Percentiles rank a stretch among this genome's conserved stretches.
Conservation (phyloP, 2,888 invertebrate genomes). For the Andrena camellia region DNA sequence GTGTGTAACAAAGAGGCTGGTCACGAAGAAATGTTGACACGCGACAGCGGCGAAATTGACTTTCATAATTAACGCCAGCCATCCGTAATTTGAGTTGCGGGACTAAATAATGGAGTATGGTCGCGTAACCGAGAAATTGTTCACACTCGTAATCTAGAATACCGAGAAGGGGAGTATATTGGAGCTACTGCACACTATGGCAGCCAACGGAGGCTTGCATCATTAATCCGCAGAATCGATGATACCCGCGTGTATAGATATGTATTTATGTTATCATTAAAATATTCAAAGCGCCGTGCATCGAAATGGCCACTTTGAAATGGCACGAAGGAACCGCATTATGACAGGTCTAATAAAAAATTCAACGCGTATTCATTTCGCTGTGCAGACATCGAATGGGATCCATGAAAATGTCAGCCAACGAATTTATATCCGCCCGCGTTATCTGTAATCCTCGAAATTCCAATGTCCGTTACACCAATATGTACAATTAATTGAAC, state of each 20-base stretch:
- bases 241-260: background rate
- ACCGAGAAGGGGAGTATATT: too few relatives aligned
- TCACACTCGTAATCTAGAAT: background rate
- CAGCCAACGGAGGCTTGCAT: background rate
- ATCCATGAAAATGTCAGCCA: conserved; percentile 11
- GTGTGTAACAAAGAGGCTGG: background rate
- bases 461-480: background rate
- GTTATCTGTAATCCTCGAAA: background rate
- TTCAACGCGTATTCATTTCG: conserved; percentile 22
- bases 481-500: background rate
- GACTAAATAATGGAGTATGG: conserved; percentile 8
- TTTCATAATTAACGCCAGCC: conserved; percentile 52
- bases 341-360: conserved; percentile 28
- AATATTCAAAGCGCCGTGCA: conserved; percentile 31
- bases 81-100: conserved; percentile 28
- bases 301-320: background rate
- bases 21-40: conserved; percentile 36
- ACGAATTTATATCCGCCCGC: background rate
- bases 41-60: conserved; percentile 44
- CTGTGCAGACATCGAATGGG: background rate
- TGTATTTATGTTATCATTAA: background rate
- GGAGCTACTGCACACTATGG: background rate
- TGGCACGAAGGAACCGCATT: conserved; percentile 13
- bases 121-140: conserved; percentile 27
- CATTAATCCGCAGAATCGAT: conserved; percentile 25